Conservation (phyloP, 2,888 invertebrate genomes). For the Carterocephalus palaemon region DNA sequence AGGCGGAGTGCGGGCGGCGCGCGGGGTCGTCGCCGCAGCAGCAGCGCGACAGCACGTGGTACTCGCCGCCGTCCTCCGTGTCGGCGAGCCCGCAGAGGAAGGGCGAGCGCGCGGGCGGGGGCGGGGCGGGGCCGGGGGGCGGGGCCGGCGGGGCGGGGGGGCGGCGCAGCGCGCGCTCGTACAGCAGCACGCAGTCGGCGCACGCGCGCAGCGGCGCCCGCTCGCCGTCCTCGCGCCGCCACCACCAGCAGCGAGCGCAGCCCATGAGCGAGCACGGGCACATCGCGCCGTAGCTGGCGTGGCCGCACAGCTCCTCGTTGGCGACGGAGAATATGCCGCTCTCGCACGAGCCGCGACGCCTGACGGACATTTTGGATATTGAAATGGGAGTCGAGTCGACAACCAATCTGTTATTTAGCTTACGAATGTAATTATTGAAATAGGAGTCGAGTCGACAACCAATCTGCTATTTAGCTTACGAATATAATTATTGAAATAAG, state of each 20-base stretch:
- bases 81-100: constrained; percentile 50
- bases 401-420: too few relatives aligned
- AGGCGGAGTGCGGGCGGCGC: constrained; percentile 66
- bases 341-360: constrained; percentile 90
- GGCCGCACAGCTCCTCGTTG: constrained; percentile 84
- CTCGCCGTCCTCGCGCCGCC: constrained; percentile 39
- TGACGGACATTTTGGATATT: too few relatives aligned
- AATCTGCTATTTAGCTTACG: too few relatives aligned
- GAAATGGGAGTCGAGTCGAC: too few relatives aligned
- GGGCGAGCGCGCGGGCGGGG: constrained; percentile 68
- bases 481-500: too few relatives aligned
- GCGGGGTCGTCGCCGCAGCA: constrained; percentile 53
- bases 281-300: constrained; percentile 55
- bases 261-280: constrained; percentile 68
- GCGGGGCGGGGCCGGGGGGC: constrained; percentile 49
- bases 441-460: too few relatives aligned
- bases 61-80: constrained; percentile 43
- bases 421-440: too few relatives aligned
- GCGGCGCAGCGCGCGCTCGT: constrained; percentile 45
- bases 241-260: constrained; percentile 70
- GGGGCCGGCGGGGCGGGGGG: constrained; percentile 74
- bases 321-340: constrained; percentile 94
- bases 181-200: constrained; percentile 49
- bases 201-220: constrained; percentile 40
- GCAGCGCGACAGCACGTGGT: constrained; percentile 57